Evolutionary conservation across 2,113 vertebrate genomes (phyloP).

Genomic region (Neodon shergylaensis): DNA sequence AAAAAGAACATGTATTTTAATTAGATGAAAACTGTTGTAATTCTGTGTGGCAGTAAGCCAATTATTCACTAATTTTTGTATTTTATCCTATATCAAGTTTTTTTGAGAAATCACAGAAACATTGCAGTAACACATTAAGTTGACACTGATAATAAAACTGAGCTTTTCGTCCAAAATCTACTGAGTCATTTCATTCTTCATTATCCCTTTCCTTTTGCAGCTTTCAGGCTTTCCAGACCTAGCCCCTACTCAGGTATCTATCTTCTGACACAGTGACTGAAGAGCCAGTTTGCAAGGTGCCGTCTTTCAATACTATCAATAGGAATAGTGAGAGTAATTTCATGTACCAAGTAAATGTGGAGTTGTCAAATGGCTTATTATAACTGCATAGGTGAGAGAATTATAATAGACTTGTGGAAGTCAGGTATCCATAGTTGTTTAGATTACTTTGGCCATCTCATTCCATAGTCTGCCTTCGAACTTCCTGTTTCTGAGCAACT

Average conservation of each 20-base stretch:
- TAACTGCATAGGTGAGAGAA: background rate
- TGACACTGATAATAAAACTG: background rate
- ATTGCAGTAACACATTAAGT: background rate
- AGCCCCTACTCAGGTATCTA: background rate
- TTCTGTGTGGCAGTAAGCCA: background rate
- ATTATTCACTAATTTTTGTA: background rate
- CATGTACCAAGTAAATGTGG: background rate
- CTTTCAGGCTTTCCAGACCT: background rate
- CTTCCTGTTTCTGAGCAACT: background rate
- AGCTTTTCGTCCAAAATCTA: background rate
- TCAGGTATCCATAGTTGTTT: background rate
- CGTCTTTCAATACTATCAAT: background rate
- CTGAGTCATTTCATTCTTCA: background rate
- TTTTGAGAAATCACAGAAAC: background rate
- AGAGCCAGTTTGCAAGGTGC: background rate
- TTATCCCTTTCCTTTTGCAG: too few relatives aligned
- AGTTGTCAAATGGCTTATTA: background rate
- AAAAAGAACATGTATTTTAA: background rate
- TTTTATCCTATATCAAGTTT: background rate
- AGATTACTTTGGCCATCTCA: background rate
- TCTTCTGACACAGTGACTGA: background rate
- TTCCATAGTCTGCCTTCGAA: background rate
- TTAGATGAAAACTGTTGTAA: background rate
- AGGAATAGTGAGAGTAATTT: background rate
- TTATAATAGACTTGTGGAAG: too few relatives aligned